phyloP scores from a whole-genome alignment of 2,797 vertebrate genomes.

The Tapirus indicus region DNA sequence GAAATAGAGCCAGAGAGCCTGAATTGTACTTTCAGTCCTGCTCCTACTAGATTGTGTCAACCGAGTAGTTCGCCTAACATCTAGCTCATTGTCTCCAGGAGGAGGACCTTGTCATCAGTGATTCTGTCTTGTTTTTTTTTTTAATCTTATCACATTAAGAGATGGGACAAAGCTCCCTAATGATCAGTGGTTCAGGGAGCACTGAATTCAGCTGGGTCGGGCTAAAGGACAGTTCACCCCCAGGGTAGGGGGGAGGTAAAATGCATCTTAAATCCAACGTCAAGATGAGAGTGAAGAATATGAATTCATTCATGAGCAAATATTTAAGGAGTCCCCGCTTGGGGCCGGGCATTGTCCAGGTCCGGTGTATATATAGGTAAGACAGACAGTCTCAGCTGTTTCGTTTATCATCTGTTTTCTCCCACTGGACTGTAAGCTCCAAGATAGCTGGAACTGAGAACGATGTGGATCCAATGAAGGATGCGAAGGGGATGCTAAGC shows the following conservation, averaged over 20 bases:
- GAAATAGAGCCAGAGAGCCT: neutral
- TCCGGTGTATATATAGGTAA: neutral
- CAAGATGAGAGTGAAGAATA: neutral
- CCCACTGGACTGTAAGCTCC: neutral
- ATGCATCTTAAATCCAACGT: neutral
- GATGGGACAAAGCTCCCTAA: neutral
- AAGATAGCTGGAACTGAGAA: neutral
- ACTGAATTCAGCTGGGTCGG: neutral
- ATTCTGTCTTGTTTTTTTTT: neutral
- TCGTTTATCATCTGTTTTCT: neutral
- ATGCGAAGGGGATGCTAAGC: fast-evolving
- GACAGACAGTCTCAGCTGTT: neutral
- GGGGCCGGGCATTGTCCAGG: neutral
- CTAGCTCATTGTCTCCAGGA: neutral
- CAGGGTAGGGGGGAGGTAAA: neutral
- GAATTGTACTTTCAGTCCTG: too few relatives aligned
- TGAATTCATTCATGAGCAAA: neutral
- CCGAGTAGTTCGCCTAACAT: neutral
- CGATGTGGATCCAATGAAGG: too few relatives aligned
- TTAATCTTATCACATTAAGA: neutral
- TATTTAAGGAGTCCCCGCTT: neutral
- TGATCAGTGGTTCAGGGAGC: neutral
- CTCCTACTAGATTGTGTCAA: neutral
- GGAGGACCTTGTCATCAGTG: neutral
- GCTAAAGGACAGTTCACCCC: neutral